Evolutionary conservation across 2,797 vertebrate genomes (phyloP).

Genomic region (Hydrophis major): DNA sequence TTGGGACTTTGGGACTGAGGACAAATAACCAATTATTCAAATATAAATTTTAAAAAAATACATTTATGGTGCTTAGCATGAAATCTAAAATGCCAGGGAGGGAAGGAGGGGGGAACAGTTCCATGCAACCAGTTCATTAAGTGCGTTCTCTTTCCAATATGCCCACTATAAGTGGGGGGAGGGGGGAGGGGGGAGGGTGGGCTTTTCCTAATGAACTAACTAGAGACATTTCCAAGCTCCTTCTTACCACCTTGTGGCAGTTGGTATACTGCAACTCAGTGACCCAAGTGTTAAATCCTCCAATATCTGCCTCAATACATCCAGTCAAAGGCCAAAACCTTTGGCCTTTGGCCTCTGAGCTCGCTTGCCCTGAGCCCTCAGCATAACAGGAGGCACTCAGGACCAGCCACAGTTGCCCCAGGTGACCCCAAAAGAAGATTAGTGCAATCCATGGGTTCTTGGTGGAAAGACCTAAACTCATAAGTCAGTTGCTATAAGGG

Average conservation of each 20-base stretch:
- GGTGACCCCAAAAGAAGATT: not conserved
- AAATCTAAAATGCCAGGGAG: not conserved
- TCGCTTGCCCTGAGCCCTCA: not conserved
- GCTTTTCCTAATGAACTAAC: not conserved
- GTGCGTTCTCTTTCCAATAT: not conserved
- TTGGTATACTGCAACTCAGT: not conserved
- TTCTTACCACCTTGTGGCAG: not conserved
- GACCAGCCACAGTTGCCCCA: not conserved
- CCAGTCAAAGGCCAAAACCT: conserved; percentile 15
- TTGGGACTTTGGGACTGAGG: not conserved
- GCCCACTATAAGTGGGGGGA: too few relatives aligned
- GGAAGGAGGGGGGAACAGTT: not conserved
- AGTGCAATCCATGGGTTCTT: not conserved
- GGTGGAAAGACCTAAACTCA: not conserved
- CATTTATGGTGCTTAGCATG: not conserved
- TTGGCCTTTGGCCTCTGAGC: not conserved
- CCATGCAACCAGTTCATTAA: not conserved
- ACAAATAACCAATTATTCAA: not conserved
- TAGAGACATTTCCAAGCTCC: not conserved
- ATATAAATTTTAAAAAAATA: not conserved
- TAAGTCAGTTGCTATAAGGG: not conserved
- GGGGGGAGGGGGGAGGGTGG: not conserved
- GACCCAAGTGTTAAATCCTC: conserved; percentile 2
- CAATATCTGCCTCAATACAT: conserved; percentile 1
- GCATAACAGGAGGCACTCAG: not conserved